Evolutionary conservation across 2,888 invertebrate genomes (phyloP).

Genomic region (Linnaemya tessellans): DNA sequence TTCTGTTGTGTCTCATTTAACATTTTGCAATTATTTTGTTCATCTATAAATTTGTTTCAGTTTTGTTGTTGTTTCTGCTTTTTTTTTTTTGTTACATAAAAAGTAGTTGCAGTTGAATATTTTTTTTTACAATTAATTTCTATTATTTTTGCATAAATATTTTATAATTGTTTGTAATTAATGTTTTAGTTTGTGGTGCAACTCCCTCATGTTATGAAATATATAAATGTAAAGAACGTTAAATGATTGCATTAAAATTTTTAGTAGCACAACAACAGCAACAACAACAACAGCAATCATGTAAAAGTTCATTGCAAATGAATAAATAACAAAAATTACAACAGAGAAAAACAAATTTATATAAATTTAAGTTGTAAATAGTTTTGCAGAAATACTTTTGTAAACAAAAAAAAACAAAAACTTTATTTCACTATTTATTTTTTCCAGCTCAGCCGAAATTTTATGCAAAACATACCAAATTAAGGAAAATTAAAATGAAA

Average conservation of each 20-base stretch:
- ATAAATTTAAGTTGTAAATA: conserved; percentile 21
- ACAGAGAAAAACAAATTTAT: not conserved
- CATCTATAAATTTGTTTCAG: conserved; percentile 1
- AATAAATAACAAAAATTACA: conserved; percentile 10
- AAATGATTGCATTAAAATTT: conserved; percentile 13
- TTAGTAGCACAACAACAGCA: not conserved
- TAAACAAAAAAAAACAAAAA: no score
- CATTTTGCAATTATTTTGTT: conserved; percentile 45
- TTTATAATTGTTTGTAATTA: conserved; percentile 53
- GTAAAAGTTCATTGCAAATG: conserved; percentile 22
- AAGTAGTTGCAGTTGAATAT: not conserved
- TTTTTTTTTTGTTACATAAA: conserved; percentile 9
- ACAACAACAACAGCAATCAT: not conserved
- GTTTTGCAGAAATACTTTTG: not conserved
- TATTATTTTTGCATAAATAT: conserved; percentile 46
- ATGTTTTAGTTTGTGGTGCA: conserved; percentile 50
- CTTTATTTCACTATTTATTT: not conserved
- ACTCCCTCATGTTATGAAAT: conserved; percentile 26
- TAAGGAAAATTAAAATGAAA: not conserved
- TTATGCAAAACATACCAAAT: not conserved
- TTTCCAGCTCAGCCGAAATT: not conserved
- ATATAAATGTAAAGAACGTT: not conserved
- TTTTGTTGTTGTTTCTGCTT: not conserved
- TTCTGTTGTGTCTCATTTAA: conserved; percentile 37
- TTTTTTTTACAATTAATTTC: not conserved